Base-by-base conservation (phyloP, 1,140 invertebrate species). In the Oedothorax gibbosus region DNA sequence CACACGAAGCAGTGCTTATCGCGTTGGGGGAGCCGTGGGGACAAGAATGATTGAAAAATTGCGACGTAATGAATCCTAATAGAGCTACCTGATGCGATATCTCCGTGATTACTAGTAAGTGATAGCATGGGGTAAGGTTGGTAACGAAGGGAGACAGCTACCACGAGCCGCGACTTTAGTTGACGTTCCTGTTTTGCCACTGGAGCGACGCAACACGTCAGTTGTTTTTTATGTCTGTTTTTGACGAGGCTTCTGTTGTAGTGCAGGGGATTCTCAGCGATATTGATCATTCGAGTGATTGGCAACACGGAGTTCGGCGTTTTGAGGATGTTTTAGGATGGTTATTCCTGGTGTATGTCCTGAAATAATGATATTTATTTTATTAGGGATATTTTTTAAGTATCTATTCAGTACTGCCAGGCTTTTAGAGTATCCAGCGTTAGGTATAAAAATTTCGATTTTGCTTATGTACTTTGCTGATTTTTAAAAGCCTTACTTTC, bases 41-140 rank as follows among this genome's bases (percentile, higher is more conserved):
- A 54, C 14, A 53, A 15, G 78, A 81, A 81, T 81, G 78, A 81
- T 81, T 81, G 78, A 81, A 81, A 81, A 81, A 81, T 81, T 81
- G 78, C 66, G 68, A 54, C 68, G 51, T 81, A 81, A 81, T 81
- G 78, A 81, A 81, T 81, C 78, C 78, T 81, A 81, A 81, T 81
- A 60, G 78, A 56, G 65, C 78, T 71, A 81, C 78, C 68, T 71
- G 78, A 81, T 71, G 78, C 66, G 78, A 81, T 81, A 81, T 69
- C 66, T 60, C 18, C 18, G 78, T 81, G 78, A 81, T 81, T 81
- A 81, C 51, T 65, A 54, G 21, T 71, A 81, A 81, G 78, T 57
- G 78, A 81, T 81, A 69, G 12, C 56, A 15, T 21, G 15, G 51
- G 77, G 15, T 57, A 69, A 49, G n/a, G 50, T 50, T 64, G 53